Percentiles rank a stretch among this genome's conserved stretches.
Conservation (phyloP, 2,888 invertebrate species). For the Scaptomyza cyrtandrae region DNA sequence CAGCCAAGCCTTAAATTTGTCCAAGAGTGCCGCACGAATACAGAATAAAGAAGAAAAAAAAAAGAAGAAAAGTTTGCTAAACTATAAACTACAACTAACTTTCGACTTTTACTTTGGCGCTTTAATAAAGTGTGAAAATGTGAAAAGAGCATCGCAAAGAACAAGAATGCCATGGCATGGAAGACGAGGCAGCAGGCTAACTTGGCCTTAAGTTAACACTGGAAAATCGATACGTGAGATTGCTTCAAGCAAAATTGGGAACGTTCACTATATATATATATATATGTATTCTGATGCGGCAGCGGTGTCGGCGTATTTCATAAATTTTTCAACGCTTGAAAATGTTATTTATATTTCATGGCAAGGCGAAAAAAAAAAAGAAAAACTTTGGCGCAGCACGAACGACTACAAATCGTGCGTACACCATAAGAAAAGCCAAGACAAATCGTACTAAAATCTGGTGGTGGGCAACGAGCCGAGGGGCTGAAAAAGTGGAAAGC, state of each 20-base stretch:
- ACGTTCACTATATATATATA: background rate
- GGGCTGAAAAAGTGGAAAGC: constrained; percentile 13
- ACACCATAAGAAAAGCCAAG: constrained; percentile 55
- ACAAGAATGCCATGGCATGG: constrained; percentile 12
- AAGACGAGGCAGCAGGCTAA: constrained; percentile 28
- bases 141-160: constrained; percentile 24
- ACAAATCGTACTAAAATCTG: constrained; percentile 40
- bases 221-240: constrained; percentile 74
- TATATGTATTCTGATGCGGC: constrained; percentile 42
- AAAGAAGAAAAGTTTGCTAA: constrained; percentile 21
- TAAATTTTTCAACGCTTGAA: constrained; percentile 78
- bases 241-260: constrained; percentile 34
- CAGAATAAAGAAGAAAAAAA: background rate
- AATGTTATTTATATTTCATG: constrained; percentile 81
- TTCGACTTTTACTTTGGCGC: constrained; percentile 73
- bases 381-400: constrained; percentile 78
- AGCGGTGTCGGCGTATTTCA: constrained; percentile 71
- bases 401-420: constrained; percentile 78
- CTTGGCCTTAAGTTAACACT: constrained; percentile 56
- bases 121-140: constrained; percentile 80
- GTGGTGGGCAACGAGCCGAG: background rate
- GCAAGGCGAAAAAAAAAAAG: constrained; percentile 50
- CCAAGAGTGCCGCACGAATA: constrained; percentile 4
- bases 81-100: constrained; percentile 71
- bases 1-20: constrained; percentile 49